These are phyloP conservation scores for Scaptodrosophila lebanonensis DNA, from an alignment of 1,140 invertebrate species.

Conservation along the genomic window DNA sequence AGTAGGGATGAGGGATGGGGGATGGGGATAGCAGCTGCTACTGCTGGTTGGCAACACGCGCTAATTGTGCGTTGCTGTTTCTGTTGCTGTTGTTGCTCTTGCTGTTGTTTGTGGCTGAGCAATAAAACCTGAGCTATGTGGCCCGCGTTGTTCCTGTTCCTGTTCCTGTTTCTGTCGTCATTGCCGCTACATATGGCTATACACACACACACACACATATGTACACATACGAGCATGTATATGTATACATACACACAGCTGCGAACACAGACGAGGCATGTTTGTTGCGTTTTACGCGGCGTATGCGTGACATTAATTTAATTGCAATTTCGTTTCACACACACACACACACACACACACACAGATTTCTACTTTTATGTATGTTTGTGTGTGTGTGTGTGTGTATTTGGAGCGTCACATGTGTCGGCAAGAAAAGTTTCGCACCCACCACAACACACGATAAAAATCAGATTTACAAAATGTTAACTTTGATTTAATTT, in stretches of 20 bases:
- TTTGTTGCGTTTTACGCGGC: conserved; percentile 53
- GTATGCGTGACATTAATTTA: conserved; percentile 76
- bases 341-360: conserved; percentile 22
- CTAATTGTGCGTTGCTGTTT: conserved; percentile 48
- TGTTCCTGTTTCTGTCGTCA: conserved; percentile 52
- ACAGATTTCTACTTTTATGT: conserved; percentile 9
- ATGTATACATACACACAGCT: background rate
- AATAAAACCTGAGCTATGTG: conserved; percentile 56
- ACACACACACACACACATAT: conserved; percentile 7
- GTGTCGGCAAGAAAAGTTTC: conserved; percentile 42
- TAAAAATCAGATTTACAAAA: conserved; percentile 74
- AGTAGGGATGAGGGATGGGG: too few relatives aligned
- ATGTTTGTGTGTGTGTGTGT: conserved; percentile 5
- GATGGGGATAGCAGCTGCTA: conserved; percentile 7
- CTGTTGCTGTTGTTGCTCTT: conserved; percentile 28
- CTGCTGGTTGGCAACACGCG: conserved; percentile 65
- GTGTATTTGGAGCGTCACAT: conserved; percentile 2
- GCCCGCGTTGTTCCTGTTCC: conserved; percentile 35
- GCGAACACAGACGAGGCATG: conserved; percentile 32
- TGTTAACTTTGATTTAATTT: conserved; percentile 76
- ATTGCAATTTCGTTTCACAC: conserved; percentile 68
- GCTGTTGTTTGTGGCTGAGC: conserved; percentile 46
- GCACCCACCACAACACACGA: conserved; percentile 3
- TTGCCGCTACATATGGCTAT: conserved; percentile 18
- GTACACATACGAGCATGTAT: too few relatives aligned